Conservation (phyloP, 92 coral and sea anemone genomes). For the Galaxea fascicularis region DNA sequence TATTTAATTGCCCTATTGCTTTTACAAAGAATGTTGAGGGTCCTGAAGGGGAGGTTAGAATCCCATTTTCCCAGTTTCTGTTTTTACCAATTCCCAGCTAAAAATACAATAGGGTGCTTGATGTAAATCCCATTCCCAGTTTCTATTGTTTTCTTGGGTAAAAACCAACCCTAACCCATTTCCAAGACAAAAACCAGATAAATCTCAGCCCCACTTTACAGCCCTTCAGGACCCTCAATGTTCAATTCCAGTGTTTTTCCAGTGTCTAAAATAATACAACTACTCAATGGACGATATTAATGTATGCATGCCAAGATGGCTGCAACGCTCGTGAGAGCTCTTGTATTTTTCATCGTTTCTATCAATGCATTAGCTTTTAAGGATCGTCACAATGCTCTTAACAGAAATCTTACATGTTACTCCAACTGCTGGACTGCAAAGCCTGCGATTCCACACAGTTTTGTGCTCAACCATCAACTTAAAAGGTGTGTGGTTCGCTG, state of each 20-base stretch:
- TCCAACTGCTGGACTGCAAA: too few relatives aligned
- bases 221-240: constrained; percentile 56
- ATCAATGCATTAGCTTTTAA: too few relatives aligned
- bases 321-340: too few relatives aligned
- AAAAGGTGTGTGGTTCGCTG: too few relatives aligned
- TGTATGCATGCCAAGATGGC: too few relatives aligned
- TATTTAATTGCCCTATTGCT: constrained; percentile 57
- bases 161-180: constrained; percentile 29
- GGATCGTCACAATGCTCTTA: too few relatives aligned
- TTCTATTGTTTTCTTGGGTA: constrained; percentile 45
- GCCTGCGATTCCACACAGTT: too few relatives aligned
- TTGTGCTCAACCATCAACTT: too few relatives aligned
- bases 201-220: constrained; percentile 55
- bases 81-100: constrained; percentile 62
- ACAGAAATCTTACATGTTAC: too few relatives aligned
- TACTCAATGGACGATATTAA: too few relatives aligned
- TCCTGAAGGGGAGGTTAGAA: constrained; percentile 43
- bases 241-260: constrained; percentile 39
- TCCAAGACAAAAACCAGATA: constrained; percentile 52
- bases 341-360: too few relatives aligned
- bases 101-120: constrained; percentile 47
- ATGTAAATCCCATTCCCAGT: constrained; percentile 57
- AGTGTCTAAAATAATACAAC: constrained; percentile 41
- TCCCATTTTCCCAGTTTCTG: constrained; percentile 45
- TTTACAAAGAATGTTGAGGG: constrained; percentile 58